Conservation (phyloP, 2,797 vertebrate genomes). For the Erithacus rubecula region DNA sequence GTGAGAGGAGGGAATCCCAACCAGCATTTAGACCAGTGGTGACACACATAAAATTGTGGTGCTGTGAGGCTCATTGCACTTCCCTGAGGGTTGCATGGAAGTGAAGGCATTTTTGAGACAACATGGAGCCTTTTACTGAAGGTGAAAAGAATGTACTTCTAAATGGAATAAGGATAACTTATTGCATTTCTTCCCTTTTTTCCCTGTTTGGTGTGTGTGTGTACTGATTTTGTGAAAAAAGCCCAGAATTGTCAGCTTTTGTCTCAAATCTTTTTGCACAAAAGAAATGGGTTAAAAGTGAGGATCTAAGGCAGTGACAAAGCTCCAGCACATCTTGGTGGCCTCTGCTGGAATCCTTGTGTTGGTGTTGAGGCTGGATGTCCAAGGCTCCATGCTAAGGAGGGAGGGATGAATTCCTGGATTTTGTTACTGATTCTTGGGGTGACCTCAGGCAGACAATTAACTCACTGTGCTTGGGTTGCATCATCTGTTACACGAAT, state of each 20-base stretch:
- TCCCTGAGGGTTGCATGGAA: neutral
- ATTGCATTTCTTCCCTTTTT: neutral
- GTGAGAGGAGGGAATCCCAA: neutral
- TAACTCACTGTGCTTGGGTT: neutral
- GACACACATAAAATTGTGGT: rapidly evolving
- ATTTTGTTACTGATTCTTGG: neutral
- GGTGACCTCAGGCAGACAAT: slow-evolving; percentile 4
- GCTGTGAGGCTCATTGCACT: neutral
- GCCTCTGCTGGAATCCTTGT: neutral
- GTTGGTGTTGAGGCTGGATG: neutral
- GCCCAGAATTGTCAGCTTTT: neutral
- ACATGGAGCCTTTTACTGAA: neutral
- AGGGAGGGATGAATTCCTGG: neutral
- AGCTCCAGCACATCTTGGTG: rapidly evolving
- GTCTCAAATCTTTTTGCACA: neutral
- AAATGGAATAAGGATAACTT: neutral
- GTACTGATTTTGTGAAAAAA: neutral
- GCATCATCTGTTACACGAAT: neutral
- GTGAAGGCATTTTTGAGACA: neutral
- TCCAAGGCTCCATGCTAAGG: neutral
- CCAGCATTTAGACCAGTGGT: neutral
- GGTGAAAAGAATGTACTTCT: neutral
- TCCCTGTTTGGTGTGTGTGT: rapidly evolving
- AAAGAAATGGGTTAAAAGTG: neutral
- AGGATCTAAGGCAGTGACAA: neutral